Percentiles rank a stretch among this genome's conserved stretches.
Evolutionary conservation across 1,140 invertebrate species (phyloP).

Genomic region (Psix sp.): DNA sequence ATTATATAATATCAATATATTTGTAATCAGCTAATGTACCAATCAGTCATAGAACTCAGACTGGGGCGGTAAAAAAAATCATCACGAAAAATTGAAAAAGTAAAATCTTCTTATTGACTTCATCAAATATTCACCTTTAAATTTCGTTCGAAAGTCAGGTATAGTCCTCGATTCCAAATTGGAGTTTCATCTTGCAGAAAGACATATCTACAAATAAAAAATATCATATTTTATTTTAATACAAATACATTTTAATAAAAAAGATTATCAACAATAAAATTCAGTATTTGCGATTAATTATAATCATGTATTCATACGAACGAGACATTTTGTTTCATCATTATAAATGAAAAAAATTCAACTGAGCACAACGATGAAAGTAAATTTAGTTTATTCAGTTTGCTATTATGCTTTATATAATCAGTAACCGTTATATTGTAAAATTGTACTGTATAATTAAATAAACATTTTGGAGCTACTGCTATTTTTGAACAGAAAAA

Average conservation of each 20-base stretch:
- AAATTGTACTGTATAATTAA: too few relatives aligned
- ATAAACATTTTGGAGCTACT: too few relatives aligned
- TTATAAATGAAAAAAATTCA: too few relatives aligned
- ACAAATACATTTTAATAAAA: not conserved
- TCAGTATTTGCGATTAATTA: not conserved
- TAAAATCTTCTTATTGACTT: not conserved
- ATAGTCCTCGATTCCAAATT: too few relatives aligned
- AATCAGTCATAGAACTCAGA: slow-evolving; percentile 6
- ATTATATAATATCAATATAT: too few relatives aligned
- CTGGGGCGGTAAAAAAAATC: slow-evolving; percentile 2
- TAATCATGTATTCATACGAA: slow-evolving; percentile 6
- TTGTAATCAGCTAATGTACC: slow-evolving; percentile 1
- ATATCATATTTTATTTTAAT: not conserved
- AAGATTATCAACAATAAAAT: not conserved
- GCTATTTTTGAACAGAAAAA: too few relatives aligned
- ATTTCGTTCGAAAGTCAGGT: too few relatives aligned
- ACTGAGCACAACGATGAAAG: not conserved
- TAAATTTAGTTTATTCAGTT: not conserved
- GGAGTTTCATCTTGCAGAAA: not conserved
- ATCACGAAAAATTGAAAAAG: not conserved
- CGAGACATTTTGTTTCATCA: slow-evolving; percentile 2
- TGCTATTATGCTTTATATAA: not conserved
- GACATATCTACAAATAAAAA: not conserved
- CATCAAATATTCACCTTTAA: not conserved
- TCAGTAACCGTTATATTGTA: too few relatives aligned